These are phyloP conservation scores for Athripsodes cinereus DNA, from an alignment of 2,888 invertebrate species.

Conservation along the genomic window DNA sequence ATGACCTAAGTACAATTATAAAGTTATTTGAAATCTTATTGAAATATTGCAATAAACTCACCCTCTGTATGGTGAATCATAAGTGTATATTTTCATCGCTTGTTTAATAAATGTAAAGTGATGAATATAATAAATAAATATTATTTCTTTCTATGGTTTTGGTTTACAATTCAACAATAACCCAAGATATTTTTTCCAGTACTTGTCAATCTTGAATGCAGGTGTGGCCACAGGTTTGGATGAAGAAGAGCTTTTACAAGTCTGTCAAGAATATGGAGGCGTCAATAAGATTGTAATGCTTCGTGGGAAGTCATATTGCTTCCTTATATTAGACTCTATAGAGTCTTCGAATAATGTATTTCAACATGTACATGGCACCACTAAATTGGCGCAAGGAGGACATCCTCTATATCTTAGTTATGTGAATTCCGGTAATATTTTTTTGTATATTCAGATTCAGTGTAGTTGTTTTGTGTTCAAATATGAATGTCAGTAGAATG, in stretches of 20 bases:
- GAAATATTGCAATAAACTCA: background rate
- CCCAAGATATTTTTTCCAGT: no score
- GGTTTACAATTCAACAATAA: no score
- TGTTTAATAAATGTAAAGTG: no score
- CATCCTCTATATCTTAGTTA: conserved; percentile 61
- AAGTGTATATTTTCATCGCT: conserved; percentile 33
- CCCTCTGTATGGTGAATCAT: background rate
- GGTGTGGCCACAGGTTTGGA: conserved; percentile 77
- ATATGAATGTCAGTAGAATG: no score
- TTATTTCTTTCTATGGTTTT: no score
- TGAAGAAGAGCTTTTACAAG: conserved; percentile 54
- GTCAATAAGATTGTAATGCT: conserved; percentile 62
- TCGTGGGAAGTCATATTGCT: conserved; percentile 76
- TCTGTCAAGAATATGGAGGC: conserved; percentile 47
- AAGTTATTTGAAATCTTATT: no score
- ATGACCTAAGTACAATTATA: no score
- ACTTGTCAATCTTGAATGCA: conserved; percentile 75
- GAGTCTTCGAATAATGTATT: conserved; percentile 53
- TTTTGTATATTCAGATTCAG: no score
- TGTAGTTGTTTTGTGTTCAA: no score
- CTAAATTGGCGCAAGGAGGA: conserved; percentile 51
- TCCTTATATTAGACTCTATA: conserved; percentile 54
- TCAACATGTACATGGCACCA: conserved; percentile 53
- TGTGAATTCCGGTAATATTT: conserved; percentile 46
- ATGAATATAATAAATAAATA: no score